Evolutionary conservation across 2,888 invertebrate species (phyloP), one percentile per base, ranked within the genome.

Genomic region (Sisyra nigra): DNA sequence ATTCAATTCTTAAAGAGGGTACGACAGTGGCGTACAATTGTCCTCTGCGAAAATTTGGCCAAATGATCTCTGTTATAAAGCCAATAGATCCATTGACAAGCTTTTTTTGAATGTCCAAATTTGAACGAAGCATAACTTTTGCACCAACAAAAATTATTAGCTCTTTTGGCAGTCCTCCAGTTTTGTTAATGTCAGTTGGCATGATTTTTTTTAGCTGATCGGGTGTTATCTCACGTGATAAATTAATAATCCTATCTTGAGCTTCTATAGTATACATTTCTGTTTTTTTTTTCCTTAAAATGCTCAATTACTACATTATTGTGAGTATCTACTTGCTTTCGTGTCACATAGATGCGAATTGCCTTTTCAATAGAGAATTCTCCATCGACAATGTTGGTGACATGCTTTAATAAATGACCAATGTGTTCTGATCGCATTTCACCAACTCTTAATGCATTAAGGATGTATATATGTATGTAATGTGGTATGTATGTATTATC

Each of bases 61-160:
- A 51, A 6, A 48, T 47, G 9, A 52, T 52, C 49, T 51, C 49
- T 32, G 48, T 50, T 19, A 52, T 51, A 42, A 45, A 32, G 24
- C 49, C 49, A 17, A 51, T 52, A 7, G 41, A 41, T 31, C 50
- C 50, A 50, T 53, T 53, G 18, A 52, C 47, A n/a, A 50, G 32
- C 15, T 46, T 49, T 43, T 48, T 48, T 3, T 36, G 38, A 8
- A 52, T 49, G 45, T 53, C 48, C 11, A 51, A 29, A 39, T 53
- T 53, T 14, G 42, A 48, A 29, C 50, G 18, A 30, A 53, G 48
- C 52, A 51, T 50, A 1, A 54, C 48, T 39, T 49, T 49, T 14
- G 49, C 49, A 37, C 50, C 48, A 11, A 49, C 46, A 38, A 50
- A 50, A 31, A 50, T 50, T 45, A 44, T 41, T 29, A 49, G 18